These are phyloP conservation scores for Pelecanus crispus DNA, from an alignment of 2,113 vertebrate species.

Conservation along the genomic window DNA sequence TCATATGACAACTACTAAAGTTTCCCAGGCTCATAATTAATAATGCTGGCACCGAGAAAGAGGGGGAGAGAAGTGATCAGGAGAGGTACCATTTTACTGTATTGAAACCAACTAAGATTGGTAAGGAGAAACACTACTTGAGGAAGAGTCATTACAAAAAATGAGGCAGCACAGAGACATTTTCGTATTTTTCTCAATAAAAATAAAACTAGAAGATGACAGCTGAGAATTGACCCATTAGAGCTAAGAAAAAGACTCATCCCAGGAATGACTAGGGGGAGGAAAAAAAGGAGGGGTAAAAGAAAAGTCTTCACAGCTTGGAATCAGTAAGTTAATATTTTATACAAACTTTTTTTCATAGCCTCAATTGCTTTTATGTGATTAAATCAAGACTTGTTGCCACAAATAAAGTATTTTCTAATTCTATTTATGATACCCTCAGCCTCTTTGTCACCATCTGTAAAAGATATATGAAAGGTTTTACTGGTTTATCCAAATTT, in stretches of 20 bases:
- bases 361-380: background rate
- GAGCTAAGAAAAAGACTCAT: background rate
- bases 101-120: background rate
- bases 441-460: background rate
- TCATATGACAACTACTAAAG: background rate
- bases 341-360: background rate
- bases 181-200: background rate
- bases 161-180: background rate
- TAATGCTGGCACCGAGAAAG: background rate
- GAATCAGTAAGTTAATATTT: background rate
- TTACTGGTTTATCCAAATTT: background rate
- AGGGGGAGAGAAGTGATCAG: background rate
- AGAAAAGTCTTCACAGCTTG: background rate
- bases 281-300: fast-evolving
- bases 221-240: background rate
- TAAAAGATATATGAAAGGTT: background rate
- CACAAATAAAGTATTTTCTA: background rate
- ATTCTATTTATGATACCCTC: background rate
- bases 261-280: background rate
- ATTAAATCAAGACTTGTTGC: background rate
- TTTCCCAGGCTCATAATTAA: background rate
- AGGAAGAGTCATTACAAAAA: background rate
- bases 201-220: background rate
- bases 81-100: background rate
- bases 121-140: background rate